phyloP scores from a whole-genome alignment of 1,140 invertebrate genomes.

The Solenopsis fugax region DNA sequence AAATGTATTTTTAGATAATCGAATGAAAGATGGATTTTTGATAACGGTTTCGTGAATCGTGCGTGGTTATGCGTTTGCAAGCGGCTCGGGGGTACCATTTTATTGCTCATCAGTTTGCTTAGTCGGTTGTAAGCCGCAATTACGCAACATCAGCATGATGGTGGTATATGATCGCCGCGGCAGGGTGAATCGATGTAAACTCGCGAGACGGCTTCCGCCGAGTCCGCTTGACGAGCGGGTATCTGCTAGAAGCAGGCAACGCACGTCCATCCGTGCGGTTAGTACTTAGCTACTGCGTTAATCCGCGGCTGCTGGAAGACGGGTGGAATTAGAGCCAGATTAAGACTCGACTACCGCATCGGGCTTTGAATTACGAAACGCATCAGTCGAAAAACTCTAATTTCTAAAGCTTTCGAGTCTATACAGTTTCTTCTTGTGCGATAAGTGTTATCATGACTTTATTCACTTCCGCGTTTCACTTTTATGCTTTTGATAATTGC shows the following conservation, averaged over 20 bases:
- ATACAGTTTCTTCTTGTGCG: background rate
- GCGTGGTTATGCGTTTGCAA: constrained; percentile 9
- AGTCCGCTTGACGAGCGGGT: constrained; percentile 60
- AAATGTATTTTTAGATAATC: constrained; percentile 9
- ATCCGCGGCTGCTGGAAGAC: constrained; percentile 69
- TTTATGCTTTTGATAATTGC: background rate
- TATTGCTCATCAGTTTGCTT: constrained; percentile 69
- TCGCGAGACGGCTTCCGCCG: constrained; percentile 57
- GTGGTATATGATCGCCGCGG: constrained; percentile 51
- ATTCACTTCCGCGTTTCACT: background rate
- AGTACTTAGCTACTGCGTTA: constrained; percentile 63
- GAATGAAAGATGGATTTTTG: constrained; percentile 25
- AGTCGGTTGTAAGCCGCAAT: constrained; percentile 71
- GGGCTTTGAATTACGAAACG: constrained; percentile 21
- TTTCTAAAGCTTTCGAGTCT: constrained; percentile 5
- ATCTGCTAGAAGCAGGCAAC: constrained; percentile 50
- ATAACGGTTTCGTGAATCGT: constrained; percentile 39
- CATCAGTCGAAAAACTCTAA: background rate
- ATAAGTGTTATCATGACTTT: background rate
- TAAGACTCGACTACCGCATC: constrained; percentile 38
- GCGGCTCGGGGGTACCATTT: constrained; percentile 62
- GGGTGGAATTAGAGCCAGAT: constrained; percentile 65
- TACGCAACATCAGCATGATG: constrained; percentile 69
- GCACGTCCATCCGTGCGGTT: constrained; percentile 24
- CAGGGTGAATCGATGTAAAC: constrained; percentile 73